These are phyloP conservation scores for Camponotus floridanus DNA, from an alignment of 1,140 invertebrate species.

Conservation along the genomic window DNA sequence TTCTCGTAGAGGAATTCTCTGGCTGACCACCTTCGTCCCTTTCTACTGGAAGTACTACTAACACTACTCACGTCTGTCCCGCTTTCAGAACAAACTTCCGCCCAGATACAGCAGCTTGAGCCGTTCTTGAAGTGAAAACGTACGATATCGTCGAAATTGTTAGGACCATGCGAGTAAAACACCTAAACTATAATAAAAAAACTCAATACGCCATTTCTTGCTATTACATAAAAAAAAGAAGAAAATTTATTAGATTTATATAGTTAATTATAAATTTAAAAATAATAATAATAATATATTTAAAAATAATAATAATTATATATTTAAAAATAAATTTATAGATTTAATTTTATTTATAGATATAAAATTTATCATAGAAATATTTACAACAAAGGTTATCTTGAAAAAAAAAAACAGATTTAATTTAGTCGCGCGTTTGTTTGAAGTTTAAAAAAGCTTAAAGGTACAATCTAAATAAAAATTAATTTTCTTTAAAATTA, in stretches of 20 bases:
- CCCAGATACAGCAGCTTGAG: constrained; percentile 22
- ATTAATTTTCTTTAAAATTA: neutral
- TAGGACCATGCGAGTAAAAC: neutral
- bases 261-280: too few relatives aligned
- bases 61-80: constrained; percentile 11
- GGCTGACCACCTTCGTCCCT: constrained; percentile 7
- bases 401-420: too few relatives aligned
- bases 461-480: neutral
- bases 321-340: too few relatives aligned
- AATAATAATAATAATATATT: too few relatives aligned
- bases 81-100: constrained; percentile 30
- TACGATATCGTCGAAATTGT: constrained; percentile 18
- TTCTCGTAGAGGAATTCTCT: neutral
- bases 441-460: too few relatives aligned
- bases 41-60: constrained; percentile 35
- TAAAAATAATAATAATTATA: too few relatives aligned
- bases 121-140: constrained; percentile 29
- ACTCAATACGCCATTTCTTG: neutral
- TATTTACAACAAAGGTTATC: too few relatives aligned
- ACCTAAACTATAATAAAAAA: neutral
- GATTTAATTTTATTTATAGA: too few relatives aligned
- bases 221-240: neutral
- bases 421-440: too few relatives aligned
- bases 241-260: too few relatives aligned
- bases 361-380: neutral